Conservation (phyloP, 2,113 vertebrate genomes). For the Catharus minimus region DNA sequence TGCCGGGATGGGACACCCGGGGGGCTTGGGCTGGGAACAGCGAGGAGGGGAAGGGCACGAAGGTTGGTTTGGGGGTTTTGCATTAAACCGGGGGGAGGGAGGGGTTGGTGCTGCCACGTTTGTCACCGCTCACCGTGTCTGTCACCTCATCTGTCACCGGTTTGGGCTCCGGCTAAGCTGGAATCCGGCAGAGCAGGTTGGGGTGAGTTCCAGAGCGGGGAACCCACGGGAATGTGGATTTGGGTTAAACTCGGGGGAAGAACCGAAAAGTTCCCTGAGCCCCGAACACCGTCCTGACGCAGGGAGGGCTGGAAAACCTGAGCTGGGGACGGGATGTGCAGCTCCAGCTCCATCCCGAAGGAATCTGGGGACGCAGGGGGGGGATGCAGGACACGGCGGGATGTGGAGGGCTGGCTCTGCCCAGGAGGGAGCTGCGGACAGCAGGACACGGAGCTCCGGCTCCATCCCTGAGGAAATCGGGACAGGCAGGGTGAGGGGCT, state of each 20-base stretch:
- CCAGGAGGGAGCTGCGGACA: background rate
- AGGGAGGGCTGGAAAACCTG: rapidly evolving
- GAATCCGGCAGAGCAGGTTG: conserved; percentile 36
- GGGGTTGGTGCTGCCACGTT: background rate
- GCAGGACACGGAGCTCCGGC: background rate
- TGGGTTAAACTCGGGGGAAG: background rate
- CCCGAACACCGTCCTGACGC: rapidly evolving
- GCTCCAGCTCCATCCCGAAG: background rate
- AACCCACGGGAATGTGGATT: rapidly evolving
- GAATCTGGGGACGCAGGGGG: rapidly evolving
- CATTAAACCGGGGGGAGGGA: rapidly evolving
- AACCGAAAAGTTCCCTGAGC: background rate
- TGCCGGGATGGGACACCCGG: too few species aligned
- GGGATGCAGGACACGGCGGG: background rate
- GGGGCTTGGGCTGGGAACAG: background rate
- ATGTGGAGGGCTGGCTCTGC: background rate
- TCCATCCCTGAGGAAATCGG: too few species aligned
- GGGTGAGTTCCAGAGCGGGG: background rate
- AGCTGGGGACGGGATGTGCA: rapidly evolving
- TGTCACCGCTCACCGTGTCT: background rate
- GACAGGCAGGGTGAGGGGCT: rapidly evolving
- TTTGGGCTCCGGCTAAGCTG: background rate
- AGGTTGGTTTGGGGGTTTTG: rapidly evolving
- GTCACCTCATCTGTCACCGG: rapidly evolving
- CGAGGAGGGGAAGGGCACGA: rapidly evolving